Percentiles rank a stretch among this genome's conserved stretches.
Evolutionary conservation across 2,797 vertebrate genomes (phyloP).

Genomic region (Cynodonichthys magdalenae): DNA sequence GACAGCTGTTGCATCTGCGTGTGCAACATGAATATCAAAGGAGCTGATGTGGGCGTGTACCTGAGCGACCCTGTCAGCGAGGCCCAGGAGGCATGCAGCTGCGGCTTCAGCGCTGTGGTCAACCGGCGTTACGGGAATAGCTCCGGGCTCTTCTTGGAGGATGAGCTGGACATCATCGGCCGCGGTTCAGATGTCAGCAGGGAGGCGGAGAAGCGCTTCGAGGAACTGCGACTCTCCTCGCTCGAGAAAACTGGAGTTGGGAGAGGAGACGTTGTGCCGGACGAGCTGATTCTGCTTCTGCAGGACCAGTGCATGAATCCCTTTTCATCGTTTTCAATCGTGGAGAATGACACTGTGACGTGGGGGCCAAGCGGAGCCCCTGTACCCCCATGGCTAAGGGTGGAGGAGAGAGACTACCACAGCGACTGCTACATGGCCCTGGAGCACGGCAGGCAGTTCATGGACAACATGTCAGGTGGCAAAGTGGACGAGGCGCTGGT

Average conservation of each 20-base stretch:
- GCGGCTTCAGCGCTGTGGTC: conserved; percentile 98
- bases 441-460: conserved; percentile 97
- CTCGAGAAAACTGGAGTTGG: conserved; percentile 76
- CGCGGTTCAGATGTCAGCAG: conserved; percentile 91
- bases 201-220: conserved; percentile 94
- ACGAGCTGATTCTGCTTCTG: conserved; percentile 92
- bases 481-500: conserved; percentile 97
- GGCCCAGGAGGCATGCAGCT: conserved; percentile 91
- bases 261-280: conserved; percentile 85
- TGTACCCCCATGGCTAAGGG: conserved; percentile 81
- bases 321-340: conserved; percentile 87
- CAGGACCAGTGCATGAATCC: conserved; percentile 98
- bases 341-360: conserved; percentile 70
- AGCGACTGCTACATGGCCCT: conserved; percentile 97
- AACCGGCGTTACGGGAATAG: conserved; percentile 95
- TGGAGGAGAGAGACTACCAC: conserved; percentile 94
- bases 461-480: conserved; percentile 99
- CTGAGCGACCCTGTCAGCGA: conserved; percentile 93
- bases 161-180: conserved; percentile 96
- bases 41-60: conserved; percentile 96
- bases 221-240: conserved; percentile 87
- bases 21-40: conserved; percentile 99
- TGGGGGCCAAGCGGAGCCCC: conserved; percentile 66
- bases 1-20: conserved; percentile 99
- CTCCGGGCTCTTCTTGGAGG: conserved; percentile 96